Evolutionary conservation across 2,797 vertebrate genomes (phyloP).

Genomic region (Ptychobarbus kaznakovi): DNA sequence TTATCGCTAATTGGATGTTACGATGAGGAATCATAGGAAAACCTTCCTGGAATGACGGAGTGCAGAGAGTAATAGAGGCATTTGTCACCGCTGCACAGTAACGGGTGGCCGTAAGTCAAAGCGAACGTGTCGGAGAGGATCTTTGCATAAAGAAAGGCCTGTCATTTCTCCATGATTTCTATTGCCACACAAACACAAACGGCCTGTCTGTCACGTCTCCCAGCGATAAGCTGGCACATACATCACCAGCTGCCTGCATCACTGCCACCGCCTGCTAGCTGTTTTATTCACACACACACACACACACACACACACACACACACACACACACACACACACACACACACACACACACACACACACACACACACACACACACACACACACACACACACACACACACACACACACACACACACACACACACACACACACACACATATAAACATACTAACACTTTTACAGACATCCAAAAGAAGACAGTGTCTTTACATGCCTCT

Average conservation of each 20-base stretch:
- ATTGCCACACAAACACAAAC: constrained; percentile 51
- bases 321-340: constrained; percentile 53
- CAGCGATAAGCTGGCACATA: constrained; percentile 55
- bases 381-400: constrained; percentile 53
- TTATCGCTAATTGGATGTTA: constrained; percentile 49
- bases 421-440: constrained; percentile 52
- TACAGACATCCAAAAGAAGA: constrained; percentile 23
- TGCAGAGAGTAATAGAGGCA: constrained; percentile 45
- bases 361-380: constrained; percentile 52
- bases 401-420: constrained; percentile 51
- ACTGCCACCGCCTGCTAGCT: constrained; percentile 40
- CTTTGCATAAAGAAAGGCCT: constrained; percentile 48
- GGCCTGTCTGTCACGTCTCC: constrained; percentile 52
- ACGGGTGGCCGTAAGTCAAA: constrained; percentile 36
- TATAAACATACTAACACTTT: constrained; percentile 26
- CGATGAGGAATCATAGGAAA: constrained; percentile 29
- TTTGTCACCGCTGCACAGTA: constrained; percentile 42
- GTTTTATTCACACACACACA: constrained; percentile 47
- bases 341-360: constrained; percentile 52
- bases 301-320: constrained; percentile 52
- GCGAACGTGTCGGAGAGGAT: constrained; percentile 32
- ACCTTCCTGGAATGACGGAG: constrained; percentile 16
- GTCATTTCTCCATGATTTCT: constrained; percentile 51
- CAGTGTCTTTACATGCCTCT: constrained; percentile 12
- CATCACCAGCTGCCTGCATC: constrained; percentile 58